Conservation (phyloP, 2,113 vertebrate genomes). For the Microcebus murinus region DNA sequence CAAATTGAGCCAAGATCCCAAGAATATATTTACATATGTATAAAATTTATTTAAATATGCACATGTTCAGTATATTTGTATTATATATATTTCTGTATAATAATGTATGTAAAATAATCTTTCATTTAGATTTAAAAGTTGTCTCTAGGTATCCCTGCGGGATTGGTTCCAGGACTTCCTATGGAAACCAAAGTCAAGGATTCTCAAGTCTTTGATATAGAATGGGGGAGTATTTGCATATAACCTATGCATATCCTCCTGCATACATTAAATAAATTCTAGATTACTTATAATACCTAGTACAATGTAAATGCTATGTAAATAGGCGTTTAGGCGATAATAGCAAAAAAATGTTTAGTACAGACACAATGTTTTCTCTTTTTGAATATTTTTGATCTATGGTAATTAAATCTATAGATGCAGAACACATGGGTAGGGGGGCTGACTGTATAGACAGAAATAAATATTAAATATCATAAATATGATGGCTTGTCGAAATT, state of each 20-base stretch:
- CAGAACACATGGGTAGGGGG: background rate
- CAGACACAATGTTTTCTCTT: background rate
- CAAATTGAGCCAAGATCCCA: background rate
- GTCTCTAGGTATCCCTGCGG: background rate
- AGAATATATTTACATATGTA: background rate
- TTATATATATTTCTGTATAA: background rate
- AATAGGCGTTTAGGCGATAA: background rate
- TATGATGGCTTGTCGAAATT: background rate
- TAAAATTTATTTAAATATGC: background rate
- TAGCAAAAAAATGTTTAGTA: background rate
- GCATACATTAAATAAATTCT: background rate
- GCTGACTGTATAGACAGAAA: background rate
- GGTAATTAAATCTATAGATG: background rate
- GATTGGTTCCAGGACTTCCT: background rate
- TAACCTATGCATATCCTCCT: background rate
- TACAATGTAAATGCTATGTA: background rate
- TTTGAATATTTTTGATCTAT: background rate
- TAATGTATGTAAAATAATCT: background rate
- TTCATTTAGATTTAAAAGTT: constrained; percentile 4
- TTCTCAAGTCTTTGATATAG: background rate
- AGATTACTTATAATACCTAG: background rate
- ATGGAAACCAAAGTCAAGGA: background rate
- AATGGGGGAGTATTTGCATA: background rate
- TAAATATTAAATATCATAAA: background rate
- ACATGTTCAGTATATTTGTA: background rate